Base-by-base conservation (phyloP, 1,140 invertebrate species). In the Polyergus mexicanus region DNA sequence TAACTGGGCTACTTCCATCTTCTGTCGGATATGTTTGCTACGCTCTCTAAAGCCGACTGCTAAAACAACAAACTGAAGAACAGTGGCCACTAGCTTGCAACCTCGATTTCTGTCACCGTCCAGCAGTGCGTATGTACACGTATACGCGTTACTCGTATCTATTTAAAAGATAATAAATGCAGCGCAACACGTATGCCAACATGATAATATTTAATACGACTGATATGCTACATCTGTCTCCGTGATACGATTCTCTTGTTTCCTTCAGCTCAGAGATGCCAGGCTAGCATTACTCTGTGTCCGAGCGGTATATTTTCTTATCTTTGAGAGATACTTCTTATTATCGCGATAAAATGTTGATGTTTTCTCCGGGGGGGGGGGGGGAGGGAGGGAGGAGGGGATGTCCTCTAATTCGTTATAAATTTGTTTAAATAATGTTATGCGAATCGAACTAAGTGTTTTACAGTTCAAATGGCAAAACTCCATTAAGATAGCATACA, bases 31-130 rank as follows among this genome's bases (percentile, higher is more conserved):
- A 90, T 89, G 88, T 90, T 89, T 90, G 78, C 88, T 66, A 72
- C 89, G 85, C 75, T 89, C 88, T 89, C 88, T 85, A 80, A 87
- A 87, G 74, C 85, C 60, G 85, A 72, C 85, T 89, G 89, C 88
- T 89, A 72, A 90, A 89, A 89, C 89, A 89, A 90, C 89, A 81
- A 90, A 89, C 88, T 75, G 89, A 90, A 85, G 85, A 90, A 89
- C 87, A 87, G 85, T 87, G 56, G 85, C 88, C 80, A 47, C 68
- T 69, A 89, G 85, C 71, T 84, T 56, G 72, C 68, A 89, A 85
- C 75, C 77, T 84, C 84, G 58, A 76, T 84, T 84, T 84, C 72
- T 76, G 81, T 76, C 81, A 76, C 85, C 86, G 87, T 51, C 72
- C 84, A 56, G 74, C 85, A 83, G 66, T 86, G 75, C 72, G 85